phyloP scores from a whole-genome alignment of 2,797 vertebrate species.

The Sciurus carolinensis region DNA sequence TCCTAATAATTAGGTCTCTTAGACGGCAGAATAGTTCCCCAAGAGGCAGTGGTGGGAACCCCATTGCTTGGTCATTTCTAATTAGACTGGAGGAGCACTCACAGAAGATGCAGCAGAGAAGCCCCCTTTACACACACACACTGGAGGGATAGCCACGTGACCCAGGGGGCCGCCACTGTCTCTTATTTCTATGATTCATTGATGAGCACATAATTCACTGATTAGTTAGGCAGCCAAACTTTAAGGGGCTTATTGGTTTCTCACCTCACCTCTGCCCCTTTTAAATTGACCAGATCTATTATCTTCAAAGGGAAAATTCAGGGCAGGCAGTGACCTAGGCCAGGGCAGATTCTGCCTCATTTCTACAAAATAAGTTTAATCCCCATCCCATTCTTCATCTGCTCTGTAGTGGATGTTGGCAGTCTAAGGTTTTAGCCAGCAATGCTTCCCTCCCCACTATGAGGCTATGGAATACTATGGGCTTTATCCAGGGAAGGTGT shows the following conservation, averaged over 20 bases:
- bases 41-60: slow-evolving; percentile 88
- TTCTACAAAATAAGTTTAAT: slow-evolving; percentile 72
- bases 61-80: slow-evolving; percentile 91
- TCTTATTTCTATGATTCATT: slow-evolving; percentile 89
- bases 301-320: slow-evolving; percentile 81
- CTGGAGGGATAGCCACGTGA: slow-evolving; percentile 87
- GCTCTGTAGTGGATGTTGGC: background rate
- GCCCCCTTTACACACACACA: slow-evolving; percentile 73
- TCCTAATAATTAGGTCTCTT: slow-evolving; percentile 87
- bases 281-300: slow-evolving; percentile 89
- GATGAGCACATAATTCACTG: slow-evolving; percentile 91
- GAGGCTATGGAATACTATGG: background rate
- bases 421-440: background rate
- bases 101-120: slow-evolving; percentile 87
- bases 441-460: background rate
- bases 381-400: background rate
- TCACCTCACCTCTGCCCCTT: slow-evolving; percentile 90
- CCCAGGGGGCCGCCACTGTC: slow-evolving; percentile 85
- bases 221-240: slow-evolving; percentile 90
- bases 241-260: slow-evolving; percentile 88
- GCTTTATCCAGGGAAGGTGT: background rate
- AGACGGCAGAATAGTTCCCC: slow-evolving; percentile 87
- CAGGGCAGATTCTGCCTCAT: slow-evolving; percentile 58
- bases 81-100: slow-evolving; percentile 90
- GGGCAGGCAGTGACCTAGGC: slow-evolving; percentile 69